Evolutionary conservation across 2,888 invertebrate genomes (phyloP), one percentile per base, ranked within the genome.

Genomic region (Atrina japonica): DNA sequence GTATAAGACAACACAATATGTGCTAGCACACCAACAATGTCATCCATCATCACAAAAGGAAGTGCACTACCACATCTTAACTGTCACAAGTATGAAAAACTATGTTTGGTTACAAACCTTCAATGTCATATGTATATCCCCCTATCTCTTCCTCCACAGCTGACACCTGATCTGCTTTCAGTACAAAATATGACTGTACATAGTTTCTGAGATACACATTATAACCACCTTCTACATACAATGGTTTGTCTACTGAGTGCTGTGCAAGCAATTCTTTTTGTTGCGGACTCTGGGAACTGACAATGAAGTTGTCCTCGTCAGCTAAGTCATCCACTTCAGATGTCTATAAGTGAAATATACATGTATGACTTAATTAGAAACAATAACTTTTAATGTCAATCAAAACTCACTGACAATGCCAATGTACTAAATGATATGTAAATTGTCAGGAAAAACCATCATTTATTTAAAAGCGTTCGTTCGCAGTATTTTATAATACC

Each of bases 301-400:
- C 95, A 77, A 98, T 94, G 96, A 97, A 98, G 0, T 97, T 98
- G 82, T 96, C 93, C 85, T 97, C 97, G 47, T 95, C 86, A n/a
- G 79, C 65, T 0, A 95, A 93, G 82, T 95, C 95, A 81, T 93
- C 92, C 64, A 96, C 92, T 80, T 95, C 94, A 84, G 92, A 91
- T 79, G 95, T 93, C 93, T 95, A 90, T 47, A 58, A 30, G 52
- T 30, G 45, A 40, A 25, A 23, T 3, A 30, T 21, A 43, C n/a
- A 25, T 49, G 53, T n/a, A 21, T 25, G 3, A 35, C 16, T 41
- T 47, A 21, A 18, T 2, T 7, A 47, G 14, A 47, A 14, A 47
- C 6, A 7, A 35, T 7, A 35, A 7, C 5, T 5, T 35, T 35
- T 7, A 35, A 35, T 35, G 35, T 35, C 35, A 7, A 35, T 35